A percentile compares a stretch with the other conserved stretches of the same genome.
Evolutionary conservation across 2,113 vertebrate species (phyloP).

Genomic region (Colinus virginianus): DNA sequence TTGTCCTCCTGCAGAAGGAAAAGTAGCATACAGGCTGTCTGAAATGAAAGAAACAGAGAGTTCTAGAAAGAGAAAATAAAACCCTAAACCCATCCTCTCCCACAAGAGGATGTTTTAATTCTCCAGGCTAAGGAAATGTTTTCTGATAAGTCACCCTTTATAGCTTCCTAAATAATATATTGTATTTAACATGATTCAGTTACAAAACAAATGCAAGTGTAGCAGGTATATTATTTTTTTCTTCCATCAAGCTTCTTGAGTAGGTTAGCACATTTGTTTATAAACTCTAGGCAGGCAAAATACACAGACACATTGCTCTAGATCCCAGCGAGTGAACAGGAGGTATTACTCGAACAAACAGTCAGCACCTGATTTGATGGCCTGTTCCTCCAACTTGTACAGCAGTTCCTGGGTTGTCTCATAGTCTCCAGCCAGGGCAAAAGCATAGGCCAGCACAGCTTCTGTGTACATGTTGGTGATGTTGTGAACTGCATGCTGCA

Average conservation of each 20-base stretch:
- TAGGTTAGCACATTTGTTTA: background rate
- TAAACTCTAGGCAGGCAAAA: too few species aligned
- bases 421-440: constrained; percentile 80
- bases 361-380: constrained; percentile 65
- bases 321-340: background rate
- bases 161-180: background rate
- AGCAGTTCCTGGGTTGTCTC: constrained; percentile 62
- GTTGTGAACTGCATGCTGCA: constrained; percentile 57
- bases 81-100: background rate
- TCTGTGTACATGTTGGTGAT: constrained; percentile 82
- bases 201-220: background rate
- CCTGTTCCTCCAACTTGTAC: constrained; percentile 67
- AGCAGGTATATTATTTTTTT: background rate
- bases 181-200: background rate
- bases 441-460: constrained; percentile 87
- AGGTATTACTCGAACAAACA: background rate
- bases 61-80: background rate
- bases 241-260: background rate
- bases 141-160: background rate
- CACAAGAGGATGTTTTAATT: background rate
- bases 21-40: constrained; percentile 63
- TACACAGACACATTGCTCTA: background rate
- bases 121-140: background rate
- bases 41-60: background rate
- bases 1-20: constrained; percentile 49